phyloP scores from a whole-genome alignment of 2,797 vertebrate genomes.

The Poliocrania exsul region DNA sequence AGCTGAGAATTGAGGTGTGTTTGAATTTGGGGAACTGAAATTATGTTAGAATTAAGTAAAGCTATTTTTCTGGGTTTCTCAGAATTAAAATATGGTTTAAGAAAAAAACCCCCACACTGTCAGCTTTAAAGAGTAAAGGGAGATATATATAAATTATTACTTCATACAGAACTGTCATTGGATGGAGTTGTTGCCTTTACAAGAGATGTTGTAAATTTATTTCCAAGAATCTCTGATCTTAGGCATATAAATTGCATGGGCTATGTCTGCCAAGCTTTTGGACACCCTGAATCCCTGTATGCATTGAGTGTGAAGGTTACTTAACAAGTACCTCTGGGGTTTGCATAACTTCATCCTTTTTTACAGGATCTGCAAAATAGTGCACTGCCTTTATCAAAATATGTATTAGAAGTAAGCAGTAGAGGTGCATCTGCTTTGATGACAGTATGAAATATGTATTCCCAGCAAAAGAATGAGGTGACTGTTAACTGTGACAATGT shows the following conservation, averaged over 20 bases:
- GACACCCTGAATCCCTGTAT: neutral
- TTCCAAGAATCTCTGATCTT: neutral
- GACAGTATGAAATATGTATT: neutral
- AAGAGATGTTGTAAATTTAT: neutral
- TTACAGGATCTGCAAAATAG: neutral
- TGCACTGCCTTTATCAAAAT: neutral
- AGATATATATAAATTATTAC: neutral
- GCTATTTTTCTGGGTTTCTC: neutral
- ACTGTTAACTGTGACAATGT: neutral
- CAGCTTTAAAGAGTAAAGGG: neutral
- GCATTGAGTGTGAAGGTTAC: rapidly evolving
- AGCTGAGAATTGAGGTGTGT: neutral
- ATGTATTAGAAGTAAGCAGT: neutral
- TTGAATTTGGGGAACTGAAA: neutral
- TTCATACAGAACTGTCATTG: neutral
- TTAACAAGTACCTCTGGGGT: neutral
- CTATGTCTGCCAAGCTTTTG: neutral
- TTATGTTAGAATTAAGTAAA: neutral
- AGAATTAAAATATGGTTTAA: neutral
- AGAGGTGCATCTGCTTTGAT: neutral
- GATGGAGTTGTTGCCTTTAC: neutral
- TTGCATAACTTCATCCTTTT: neutral
- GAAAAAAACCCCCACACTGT: neutral
- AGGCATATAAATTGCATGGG: neutral
- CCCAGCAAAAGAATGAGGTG: neutral